A percentile compares a stretch with the other conserved stretches of the same genome.
Conservation (phyloP, 2,888 invertebrate genomes). For the Meta bourneti region DNA sequence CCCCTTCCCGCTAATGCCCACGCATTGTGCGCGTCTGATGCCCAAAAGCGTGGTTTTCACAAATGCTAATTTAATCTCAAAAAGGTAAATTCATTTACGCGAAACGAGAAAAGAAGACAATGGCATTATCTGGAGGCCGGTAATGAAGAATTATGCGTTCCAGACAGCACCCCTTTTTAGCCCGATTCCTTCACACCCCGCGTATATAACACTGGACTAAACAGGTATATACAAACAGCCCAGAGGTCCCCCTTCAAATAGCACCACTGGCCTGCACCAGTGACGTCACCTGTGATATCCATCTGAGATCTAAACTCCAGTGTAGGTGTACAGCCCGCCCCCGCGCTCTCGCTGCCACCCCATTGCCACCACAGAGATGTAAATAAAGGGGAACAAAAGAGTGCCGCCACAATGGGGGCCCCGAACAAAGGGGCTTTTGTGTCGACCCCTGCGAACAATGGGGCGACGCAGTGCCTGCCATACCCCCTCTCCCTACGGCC, state of each 20-base stretch:
- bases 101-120: not conserved
- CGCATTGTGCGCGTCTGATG: not conserved
- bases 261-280: too few species aligned
- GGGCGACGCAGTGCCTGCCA: constrained; percentile 31
- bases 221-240: too few species aligned
- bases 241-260: too few species aligned
- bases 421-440: constrained; percentile 69
- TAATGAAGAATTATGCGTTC: not conserved
- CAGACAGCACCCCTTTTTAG: not conserved
- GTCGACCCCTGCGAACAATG: constrained; percentile 65
- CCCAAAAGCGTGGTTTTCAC: not conserved
- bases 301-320: constrained; percentile 11
- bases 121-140: not conserved
- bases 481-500: not conserved
- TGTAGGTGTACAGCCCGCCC: constrained; percentile 60
- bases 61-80: not conserved
- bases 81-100: not conserved
- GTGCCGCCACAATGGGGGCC: constrained; percentile 64
- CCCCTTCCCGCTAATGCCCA: not conserved
- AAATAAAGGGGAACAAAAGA: constrained; percentile 72
- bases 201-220: too few species aligned
- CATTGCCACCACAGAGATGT: constrained; percentile 66
- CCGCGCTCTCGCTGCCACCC: not conserved
- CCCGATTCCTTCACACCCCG: too few species aligned
- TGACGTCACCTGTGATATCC: constrained; percentile 50